Percentiles rank a stretch among this genome's conserved stretches.
Conservation (phyloP, 2,797 vertebrate genomes). For the Neosilurus hyrtlii region DNA sequence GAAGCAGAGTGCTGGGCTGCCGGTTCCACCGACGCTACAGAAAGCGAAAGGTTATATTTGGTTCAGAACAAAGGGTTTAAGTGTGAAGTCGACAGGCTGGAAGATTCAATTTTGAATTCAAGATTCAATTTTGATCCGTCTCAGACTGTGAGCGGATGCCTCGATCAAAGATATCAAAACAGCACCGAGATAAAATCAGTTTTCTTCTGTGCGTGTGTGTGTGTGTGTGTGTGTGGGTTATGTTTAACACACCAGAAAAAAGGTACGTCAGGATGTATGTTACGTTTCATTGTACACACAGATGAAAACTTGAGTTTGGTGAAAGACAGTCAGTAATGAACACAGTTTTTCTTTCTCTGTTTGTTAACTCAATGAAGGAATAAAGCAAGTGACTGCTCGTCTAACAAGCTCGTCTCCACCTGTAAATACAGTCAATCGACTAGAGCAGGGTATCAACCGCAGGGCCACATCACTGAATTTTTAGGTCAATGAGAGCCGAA, state of each 20-base stretch:
- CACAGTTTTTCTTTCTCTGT: background rate
- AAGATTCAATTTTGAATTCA: constrained; percentile 1
- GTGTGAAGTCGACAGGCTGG: background rate
- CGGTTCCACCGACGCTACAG: background rate
- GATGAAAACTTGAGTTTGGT: background rate
- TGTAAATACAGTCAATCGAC: background rate
- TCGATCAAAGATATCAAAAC: background rate
- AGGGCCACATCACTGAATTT: no score
- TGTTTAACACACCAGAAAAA: background rate
- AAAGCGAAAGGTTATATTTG: background rate
- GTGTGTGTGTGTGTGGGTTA: background rate
- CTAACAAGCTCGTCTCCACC: background rate
- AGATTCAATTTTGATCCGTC: background rate
- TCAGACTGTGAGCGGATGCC: background rate
- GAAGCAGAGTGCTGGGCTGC: background rate
- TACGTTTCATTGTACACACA: background rate
- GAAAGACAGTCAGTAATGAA: background rate
- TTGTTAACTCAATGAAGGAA: background rate
- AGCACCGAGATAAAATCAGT: background rate
- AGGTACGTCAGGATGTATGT: background rate
- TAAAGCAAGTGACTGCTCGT: background rate
- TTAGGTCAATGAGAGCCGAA: no score
- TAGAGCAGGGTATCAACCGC: no score
- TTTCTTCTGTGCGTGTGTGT: no score
- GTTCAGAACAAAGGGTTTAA: background rate